These are phyloP conservation scores for Lasius platythorax DNA, from an alignment of 2,888 invertebrate genomes.

Conservation along the genomic window DNA sequence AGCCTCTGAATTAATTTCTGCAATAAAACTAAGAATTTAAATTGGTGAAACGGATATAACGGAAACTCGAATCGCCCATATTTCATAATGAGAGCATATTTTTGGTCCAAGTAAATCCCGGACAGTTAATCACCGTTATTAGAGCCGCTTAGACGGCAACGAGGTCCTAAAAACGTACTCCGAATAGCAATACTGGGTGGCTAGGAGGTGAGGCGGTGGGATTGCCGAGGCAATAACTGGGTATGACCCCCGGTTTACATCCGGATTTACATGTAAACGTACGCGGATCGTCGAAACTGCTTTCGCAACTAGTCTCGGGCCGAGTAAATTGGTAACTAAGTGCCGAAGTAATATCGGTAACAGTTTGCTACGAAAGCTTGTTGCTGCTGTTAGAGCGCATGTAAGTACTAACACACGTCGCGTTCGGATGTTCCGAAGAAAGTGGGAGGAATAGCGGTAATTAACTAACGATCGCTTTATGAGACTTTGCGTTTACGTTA, in stretches of 20 bases:
- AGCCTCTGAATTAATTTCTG: constrained; percentile 9
- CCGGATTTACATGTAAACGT: constrained; percentile 72
- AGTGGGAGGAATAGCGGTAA: neutral
- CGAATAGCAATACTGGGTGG: constrained; percentile 55
- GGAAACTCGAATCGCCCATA: neutral
- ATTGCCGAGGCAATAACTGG: constrained; percentile 64
- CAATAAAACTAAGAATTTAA: constrained; percentile 13
- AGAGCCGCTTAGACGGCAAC: constrained; percentile 48
- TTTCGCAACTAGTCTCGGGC: constrained; percentile 53
- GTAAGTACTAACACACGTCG: constrained; percentile 43
- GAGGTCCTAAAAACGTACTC: constrained; percentile 62
- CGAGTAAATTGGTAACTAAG: constrained; percentile 73
- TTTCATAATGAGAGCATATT: constrained; percentile 32
- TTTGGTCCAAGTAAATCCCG: constrained; percentile 25
- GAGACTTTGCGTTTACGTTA: constrained; percentile 48
- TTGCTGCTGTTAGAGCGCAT: constrained; percentile 41
- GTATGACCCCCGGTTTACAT: constrained; percentile 68
- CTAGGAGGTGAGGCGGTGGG: constrained; percentile 10
- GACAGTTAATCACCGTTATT: constrained; percentile 67
- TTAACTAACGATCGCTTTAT: constrained; percentile 61
- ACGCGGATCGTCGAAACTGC: constrained; percentile 66
- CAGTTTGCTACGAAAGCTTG: constrained; percentile 60
- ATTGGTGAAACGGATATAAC: neutral
- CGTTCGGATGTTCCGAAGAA: constrained; percentile 40
- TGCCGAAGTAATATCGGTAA: constrained; percentile 70